A percentile compares a stretch with the other conserved stretches of the same genome.
Conservation (phyloP, 2,113 vertebrate species). For the Serinus canaria region DNA sequence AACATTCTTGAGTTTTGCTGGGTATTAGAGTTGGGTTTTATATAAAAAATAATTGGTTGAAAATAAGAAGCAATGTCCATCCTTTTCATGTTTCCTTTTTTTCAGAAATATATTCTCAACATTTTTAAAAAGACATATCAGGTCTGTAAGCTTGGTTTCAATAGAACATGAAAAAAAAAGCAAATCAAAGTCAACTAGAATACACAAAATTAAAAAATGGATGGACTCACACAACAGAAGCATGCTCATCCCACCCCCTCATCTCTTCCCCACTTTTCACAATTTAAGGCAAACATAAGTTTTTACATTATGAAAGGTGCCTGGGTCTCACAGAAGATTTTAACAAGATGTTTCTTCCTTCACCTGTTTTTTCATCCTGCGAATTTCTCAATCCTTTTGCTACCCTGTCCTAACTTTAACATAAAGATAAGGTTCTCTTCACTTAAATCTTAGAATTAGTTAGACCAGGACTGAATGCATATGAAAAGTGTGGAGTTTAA, state of each 20-base stretch:
- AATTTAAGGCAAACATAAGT: neutral
- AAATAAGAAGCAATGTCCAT: neutral
- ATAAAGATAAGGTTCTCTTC: neutral
- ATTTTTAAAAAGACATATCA: neutral
- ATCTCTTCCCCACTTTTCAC: neutral
- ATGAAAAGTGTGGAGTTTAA: neutral
- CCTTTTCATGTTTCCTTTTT: neutral
- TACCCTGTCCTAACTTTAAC: neutral
- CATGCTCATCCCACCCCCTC: accelerated
- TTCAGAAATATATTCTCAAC: neutral
- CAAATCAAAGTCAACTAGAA: neutral
- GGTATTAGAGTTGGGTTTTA: neutral
- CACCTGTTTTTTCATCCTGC: neutral
- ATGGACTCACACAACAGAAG: neutral
- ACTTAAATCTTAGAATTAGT: neutral
- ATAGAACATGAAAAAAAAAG: neutral
- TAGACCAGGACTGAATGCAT: neutral
- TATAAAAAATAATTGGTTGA: neutral
- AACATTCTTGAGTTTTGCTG: neutral
- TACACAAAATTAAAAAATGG: neutral
- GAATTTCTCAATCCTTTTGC: neutral
- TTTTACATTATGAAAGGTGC: neutral
- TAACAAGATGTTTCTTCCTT: neutral
- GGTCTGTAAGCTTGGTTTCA: neutral
- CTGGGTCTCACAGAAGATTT: neutral